Evolutionary conservation across 2,888 invertebrate species (phyloP).

Genomic region (Ectemnius lituratus): DNA sequence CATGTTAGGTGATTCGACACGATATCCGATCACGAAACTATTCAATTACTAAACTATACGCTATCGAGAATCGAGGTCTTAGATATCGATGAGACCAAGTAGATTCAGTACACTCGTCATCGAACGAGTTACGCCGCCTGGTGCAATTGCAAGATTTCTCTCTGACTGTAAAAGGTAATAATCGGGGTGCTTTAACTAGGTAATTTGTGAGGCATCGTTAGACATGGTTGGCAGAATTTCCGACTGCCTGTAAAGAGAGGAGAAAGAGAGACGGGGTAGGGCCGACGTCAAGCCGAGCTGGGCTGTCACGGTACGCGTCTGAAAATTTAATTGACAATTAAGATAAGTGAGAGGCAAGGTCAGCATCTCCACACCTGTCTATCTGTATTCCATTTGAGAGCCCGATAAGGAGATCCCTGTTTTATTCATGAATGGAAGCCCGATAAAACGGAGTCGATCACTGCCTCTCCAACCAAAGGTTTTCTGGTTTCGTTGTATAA

Average conservation of each 20-base stretch:
- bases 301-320: slow-evolving; percentile 44
- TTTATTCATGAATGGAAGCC: slow-evolving; percentile 46
- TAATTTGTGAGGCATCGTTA: slow-evolving; percentile 42
- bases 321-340: slow-evolving; percentile 57
- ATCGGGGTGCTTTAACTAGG: slow-evolving; percentile 53
- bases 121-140: no score
- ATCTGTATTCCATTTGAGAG: slow-evolving; percentile 30
- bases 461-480: slow-evolving; percentile 7
- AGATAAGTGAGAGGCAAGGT: slow-evolving; percentile 39
- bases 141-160: slow-evolving; percentile 14
- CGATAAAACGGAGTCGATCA: slow-evolving; percentile 21
- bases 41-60: no score
- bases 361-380: slow-evolving; percentile 48
- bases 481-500: neutral
- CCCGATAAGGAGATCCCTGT: slow-evolving; percentile 29
- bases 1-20: no score
- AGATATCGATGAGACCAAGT: neutral
- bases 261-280: slow-evolving; percentile 3
- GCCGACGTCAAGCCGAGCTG: slow-evolving; percentile 26
- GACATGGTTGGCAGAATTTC: neutral
- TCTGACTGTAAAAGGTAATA: slow-evolving; percentile 46
- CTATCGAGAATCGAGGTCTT: no score
- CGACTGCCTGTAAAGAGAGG: neutral
- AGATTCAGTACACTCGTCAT: no score
- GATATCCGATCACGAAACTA: no score